Evolutionary conservation across 2,797 vertebrate species (phyloP), one percentile per base, ranked within the genome.

Genomic region (Anguilla pacifica): DNA sequence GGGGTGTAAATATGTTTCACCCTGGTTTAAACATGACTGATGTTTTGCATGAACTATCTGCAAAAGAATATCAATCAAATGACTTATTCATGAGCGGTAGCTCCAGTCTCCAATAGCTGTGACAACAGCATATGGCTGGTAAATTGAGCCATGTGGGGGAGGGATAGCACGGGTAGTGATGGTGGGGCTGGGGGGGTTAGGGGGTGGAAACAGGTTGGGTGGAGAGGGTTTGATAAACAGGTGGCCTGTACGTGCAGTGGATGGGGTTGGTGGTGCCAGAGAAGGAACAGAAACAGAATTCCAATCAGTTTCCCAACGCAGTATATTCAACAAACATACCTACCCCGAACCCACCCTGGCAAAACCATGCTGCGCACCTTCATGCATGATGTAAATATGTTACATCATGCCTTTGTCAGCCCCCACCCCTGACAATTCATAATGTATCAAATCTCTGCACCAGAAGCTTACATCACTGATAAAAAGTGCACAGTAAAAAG

Each of bases 101-200:
- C 89, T 91, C 74, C 39, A 89, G 88, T 90, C 93, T 94, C 87
- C 74, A 91, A 89, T 43, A 55, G 93, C 93, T 94, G 92, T 92
- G 91, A 94, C 93, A 95, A 86, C 74, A 95, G 89, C 97, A 97
- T 97, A 97, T 95, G 96, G 95, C 93, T 94, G 93, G 91, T 92
- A 96, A 97, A 96, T 94, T 93, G 92, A 95, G 95, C 93, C 93
- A 96, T 95, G 94, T 96, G 94, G 89, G 86, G 85, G 88, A 88
- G 46, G 79, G 79, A 51, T 46, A 6, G 79, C 0, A 19, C 15
- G 43, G 35, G 77, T 1, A 6, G 15, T 3, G 83, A 72, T 55
- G 83, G 87, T 59, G 83, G 74, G 35, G 61, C 10, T 35, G 31
- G 74, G 15, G 46, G 93, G 90, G 85, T 57, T 90, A n/a, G 25